Percentiles rank a stretch among this genome's conserved stretches.
These are phyloP conservation scores for Mus spretus DNA, from an alignment of 2,797 vertebrate species.

Conservation along the genomic window DNA sequence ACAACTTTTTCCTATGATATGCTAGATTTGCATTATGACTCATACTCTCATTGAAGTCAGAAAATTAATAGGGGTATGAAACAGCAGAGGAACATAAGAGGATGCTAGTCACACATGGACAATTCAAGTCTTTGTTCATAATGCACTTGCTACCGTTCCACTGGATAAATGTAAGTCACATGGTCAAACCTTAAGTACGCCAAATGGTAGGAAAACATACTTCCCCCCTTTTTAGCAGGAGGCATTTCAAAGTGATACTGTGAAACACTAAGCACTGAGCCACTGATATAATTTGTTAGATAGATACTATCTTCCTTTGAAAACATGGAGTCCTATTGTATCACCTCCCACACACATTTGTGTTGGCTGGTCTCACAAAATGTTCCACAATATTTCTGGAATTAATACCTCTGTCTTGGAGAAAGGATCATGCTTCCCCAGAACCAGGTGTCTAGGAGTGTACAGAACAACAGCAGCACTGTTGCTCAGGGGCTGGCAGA, in stretches of 20 bases:
- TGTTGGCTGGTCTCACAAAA: background rate
- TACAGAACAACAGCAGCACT: background rate
- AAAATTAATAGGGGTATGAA: background rate
- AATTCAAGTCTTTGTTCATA: constrained; percentile 48
- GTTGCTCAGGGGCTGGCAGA: background rate
- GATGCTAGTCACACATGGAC: background rate
- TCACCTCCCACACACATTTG: background rate
- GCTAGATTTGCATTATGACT: background rate
- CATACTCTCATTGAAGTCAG: background rate
- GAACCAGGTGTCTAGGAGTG: background rate
- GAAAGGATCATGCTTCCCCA: constrained; percentile 9
- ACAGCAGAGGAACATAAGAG: background rate
- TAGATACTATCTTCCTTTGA: background rate
- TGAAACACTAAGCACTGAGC: background rate
- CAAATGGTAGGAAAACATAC: background rate
- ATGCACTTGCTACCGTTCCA: background rate
- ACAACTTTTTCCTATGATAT: background rate
- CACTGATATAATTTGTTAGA: background rate
- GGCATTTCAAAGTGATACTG: background rate
- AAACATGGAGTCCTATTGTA: background rate
- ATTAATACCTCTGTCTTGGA: background rate
- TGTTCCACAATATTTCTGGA: constrained; percentile 6
- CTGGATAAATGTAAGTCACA: background rate
- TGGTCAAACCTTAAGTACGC: background rate
- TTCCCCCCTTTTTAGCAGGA: background rate